phyloP scores from a whole-genome alignment of 2,113 vertebrate species.

The Cavia porcellus region DNA sequence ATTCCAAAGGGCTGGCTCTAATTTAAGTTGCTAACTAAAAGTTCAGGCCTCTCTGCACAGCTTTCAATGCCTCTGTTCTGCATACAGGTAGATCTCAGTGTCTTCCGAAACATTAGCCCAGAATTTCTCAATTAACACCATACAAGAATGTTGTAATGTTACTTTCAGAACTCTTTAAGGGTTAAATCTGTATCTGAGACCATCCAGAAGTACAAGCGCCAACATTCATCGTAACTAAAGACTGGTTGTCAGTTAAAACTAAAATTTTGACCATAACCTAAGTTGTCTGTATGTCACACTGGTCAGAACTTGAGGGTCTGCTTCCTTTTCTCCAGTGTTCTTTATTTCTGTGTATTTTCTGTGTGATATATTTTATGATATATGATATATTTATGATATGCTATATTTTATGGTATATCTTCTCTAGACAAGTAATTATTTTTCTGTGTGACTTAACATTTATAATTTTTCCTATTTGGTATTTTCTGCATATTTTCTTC shows the following conservation, averaged over 20 bases:
- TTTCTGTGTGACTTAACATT: slow-evolving; percentile 20
- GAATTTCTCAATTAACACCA: not conserved
- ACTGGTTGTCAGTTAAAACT: not conserved
- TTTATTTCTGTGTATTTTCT: slow-evolving; percentile 2
- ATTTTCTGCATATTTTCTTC: not conserved
- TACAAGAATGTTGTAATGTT: not conserved
- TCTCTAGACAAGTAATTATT: slow-evolving; percentile 13
- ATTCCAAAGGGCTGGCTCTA: not conserved
- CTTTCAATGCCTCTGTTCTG: not conserved
- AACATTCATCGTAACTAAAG: not conserved
- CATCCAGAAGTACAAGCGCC: not conserved
- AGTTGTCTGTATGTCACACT: not conserved
- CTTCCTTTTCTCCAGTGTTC: not conserved
- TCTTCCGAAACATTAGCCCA: not conserved
- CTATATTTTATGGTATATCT: slow-evolving; percentile 9
- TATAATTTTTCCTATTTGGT: not conserved
- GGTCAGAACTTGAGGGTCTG: not conserved
- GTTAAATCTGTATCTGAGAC: not conserved
- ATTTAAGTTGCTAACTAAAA: not conserved
- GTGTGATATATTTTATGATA: too few species aligned
- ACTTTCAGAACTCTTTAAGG: not conserved
- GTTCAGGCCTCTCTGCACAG: not conserved
- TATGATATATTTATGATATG: too few species aligned
- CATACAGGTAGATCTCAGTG: too few species aligned
- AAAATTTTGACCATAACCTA: not conserved